Conservation (phyloP, 2,888 invertebrate genomes). For the Limenitis arthemis region DNA sequence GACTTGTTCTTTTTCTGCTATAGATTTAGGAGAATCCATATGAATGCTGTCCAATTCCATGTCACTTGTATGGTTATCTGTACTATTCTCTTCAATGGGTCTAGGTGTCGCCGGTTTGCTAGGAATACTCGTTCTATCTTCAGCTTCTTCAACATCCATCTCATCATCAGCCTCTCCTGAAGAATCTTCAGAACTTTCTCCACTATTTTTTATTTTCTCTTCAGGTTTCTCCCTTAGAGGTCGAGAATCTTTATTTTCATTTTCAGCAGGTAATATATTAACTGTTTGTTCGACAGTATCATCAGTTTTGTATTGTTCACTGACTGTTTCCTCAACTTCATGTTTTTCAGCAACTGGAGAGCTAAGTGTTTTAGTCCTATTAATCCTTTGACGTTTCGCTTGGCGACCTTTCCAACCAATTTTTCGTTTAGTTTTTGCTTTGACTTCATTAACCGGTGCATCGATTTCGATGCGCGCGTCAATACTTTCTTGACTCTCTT, state of each 20-base stretch:
- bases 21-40: slow-evolving; percentile 61
- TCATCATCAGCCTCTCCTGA: slow-evolving; percentile 78
- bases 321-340: slow-evolving; percentile 38
- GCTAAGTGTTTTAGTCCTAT: slow-evolving; percentile 30
- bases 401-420: slow-evolving; percentile 66
- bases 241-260: slow-evolving; percentile 30
- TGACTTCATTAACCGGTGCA: slow-evolving; percentile 31
- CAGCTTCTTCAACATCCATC: slow-evolving; percentile 75
- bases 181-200: slow-evolving; percentile 73
- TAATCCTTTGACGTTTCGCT: slow-evolving; percentile 47
- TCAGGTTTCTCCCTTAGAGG: slow-evolving; percentile 36
- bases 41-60: slow-evolving; percentile 67
- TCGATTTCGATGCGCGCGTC: slow-evolving; percentile 32
- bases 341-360: slow-evolving; percentile 50
- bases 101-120: slow-evolving; percentile 52
- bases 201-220: slow-evolving; percentile 53
- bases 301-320: slow-evolving; percentile 43
- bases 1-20: slow-evolving; percentile 54
- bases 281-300: slow-evolving; percentile 42
- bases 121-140: slow-evolving; percentile 52
- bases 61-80: slow-evolving; percentile 64
- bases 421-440: slow-evolving; percentile 57
- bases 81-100: slow-evolving; percentile 55
- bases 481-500: slow-evolving; percentile 55
- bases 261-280: slow-evolving; percentile 27